phyloP scores from a whole-genome alignment of 2,888 invertebrate genomes.

The Macaria notata region DNA sequence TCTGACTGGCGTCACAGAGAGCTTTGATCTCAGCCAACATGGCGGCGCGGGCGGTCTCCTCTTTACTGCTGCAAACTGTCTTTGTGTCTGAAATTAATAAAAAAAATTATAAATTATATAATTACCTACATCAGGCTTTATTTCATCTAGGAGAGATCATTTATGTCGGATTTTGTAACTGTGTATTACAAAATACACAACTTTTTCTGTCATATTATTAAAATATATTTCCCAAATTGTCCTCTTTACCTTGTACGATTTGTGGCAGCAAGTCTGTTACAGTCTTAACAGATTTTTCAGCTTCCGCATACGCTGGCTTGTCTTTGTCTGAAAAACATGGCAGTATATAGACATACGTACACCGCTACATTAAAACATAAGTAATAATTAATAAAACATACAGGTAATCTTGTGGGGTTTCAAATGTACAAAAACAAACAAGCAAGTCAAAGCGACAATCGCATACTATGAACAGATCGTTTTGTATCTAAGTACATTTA shows the following conservation, averaged over 20 bases:
- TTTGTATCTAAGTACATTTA: no score
- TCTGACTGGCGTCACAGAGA: slow-evolving; percentile 42
- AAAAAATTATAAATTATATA: no score
- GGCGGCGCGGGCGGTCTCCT: slow-evolving; percentile 35
- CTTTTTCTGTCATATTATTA: no score
- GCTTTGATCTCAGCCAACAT: slow-evolving; percentile 37
- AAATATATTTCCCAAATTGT: no score
- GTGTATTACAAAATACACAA: no score
- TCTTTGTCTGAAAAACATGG: slow-evolving; percentile 37
- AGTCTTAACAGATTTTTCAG: slow-evolving; percentile 39
- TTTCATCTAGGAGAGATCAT: no score
- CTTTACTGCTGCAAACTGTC: slow-evolving; percentile 32
- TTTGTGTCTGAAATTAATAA: slow-evolving; percentile 37
- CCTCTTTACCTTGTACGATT: slow-evolving; percentile 39
- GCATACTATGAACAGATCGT: background rate
- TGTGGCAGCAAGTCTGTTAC: slow-evolving; percentile 46
- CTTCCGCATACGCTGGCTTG: slow-evolving; percentile 42
- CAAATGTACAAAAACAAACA: background rate
- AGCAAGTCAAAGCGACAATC: background rate
- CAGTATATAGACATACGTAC: no score
- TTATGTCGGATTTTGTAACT: no score
- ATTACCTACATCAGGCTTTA: no score
- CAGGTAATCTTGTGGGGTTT: no score
- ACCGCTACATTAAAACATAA: no score
- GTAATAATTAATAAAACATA: no score